Evolutionary conservation across 2,888 invertebrate genomes (phyloP).

Genomic region (Heliconius cydno): DNA sequence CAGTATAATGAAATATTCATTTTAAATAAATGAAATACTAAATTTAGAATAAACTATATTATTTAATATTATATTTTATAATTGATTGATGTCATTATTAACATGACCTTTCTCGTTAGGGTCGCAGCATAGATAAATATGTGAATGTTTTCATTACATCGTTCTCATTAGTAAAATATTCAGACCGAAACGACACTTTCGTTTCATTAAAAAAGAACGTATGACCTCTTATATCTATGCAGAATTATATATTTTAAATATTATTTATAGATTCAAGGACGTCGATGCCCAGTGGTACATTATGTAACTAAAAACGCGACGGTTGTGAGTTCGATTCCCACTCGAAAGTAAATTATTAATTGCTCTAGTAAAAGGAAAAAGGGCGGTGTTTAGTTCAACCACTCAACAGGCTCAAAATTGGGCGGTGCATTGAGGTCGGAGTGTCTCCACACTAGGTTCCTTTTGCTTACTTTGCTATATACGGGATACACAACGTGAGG

Average conservation of each 20-base stretch:
- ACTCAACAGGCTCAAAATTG: too few relatives aligned
- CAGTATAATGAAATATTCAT: too few relatives aligned
- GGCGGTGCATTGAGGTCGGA: too few relatives aligned
- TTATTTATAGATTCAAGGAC: not conserved
- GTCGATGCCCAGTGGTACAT: not conserved
- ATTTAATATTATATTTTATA: too few relatives aligned
- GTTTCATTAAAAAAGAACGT: not conserved
- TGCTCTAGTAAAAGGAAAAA: too few relatives aligned
- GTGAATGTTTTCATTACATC: constrained; percentile 5
- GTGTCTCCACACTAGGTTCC: too few relatives aligned
- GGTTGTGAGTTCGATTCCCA: not conserved
- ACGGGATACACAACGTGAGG: too few relatives aligned
- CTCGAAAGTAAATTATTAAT: too few relatives aligned
- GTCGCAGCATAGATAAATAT: not conserved
- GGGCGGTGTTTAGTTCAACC: too few relatives aligned
- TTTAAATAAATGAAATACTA: not conserved
- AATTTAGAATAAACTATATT: not conserved
- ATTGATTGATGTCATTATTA: too few relatives aligned
- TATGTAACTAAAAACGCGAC: not conserved
- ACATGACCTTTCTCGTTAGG: not conserved
- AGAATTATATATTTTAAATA: not conserved
- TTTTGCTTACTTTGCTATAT: too few relatives aligned
- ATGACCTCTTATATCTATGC: not conserved
- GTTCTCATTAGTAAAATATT: not conserved
- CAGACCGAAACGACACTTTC: constrained; percentile 1